Conservation (phyloP, 2,888 invertebrate genomes). For the Metallyticus violacea region DNA sequence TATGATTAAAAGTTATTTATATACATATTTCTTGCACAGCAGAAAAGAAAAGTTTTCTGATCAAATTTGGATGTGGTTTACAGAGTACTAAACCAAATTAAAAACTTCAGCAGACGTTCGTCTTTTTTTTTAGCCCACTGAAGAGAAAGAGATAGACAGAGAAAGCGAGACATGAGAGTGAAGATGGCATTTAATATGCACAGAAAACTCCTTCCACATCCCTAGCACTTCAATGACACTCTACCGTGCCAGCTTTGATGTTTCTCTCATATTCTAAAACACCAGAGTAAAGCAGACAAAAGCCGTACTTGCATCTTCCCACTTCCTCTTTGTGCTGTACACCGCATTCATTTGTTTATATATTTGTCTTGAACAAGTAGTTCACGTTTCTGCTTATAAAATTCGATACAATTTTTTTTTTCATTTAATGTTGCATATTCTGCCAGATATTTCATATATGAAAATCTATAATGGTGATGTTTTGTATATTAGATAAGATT, state of each 20-base stretch:
- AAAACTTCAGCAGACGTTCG: not conserved
- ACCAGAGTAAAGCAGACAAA: not conserved
- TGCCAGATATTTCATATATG: too few relatives aligned
- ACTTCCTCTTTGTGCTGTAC: not conserved
- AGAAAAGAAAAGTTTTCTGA: not conserved
- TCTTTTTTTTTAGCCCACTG: not conserved
- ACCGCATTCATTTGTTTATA: not conserved
- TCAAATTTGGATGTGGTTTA: not conserved
- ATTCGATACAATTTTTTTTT: too few relatives aligned
- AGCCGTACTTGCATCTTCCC: not conserved
- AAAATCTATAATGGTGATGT: too few relatives aligned
- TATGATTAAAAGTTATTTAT: conserved; percentile 11
- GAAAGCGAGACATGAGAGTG: not conserved
- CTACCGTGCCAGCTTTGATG: not conserved
- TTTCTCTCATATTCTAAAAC: not conserved
- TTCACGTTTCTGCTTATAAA: not conserved
- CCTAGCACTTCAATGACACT: not conserved
- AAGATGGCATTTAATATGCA: not conserved
- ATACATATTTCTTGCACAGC: not conserved
- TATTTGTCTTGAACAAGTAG: not conserved
- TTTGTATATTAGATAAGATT: too few relatives aligned
- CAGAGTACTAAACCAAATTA: not conserved
- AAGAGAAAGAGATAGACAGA: not conserved
- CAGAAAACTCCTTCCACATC: not conserved
- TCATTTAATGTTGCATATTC: too few relatives aligned